Base-by-base conservation (phyloP, 2,797 vertebrate species). In the Gymnocypris eckloni region DNA sequence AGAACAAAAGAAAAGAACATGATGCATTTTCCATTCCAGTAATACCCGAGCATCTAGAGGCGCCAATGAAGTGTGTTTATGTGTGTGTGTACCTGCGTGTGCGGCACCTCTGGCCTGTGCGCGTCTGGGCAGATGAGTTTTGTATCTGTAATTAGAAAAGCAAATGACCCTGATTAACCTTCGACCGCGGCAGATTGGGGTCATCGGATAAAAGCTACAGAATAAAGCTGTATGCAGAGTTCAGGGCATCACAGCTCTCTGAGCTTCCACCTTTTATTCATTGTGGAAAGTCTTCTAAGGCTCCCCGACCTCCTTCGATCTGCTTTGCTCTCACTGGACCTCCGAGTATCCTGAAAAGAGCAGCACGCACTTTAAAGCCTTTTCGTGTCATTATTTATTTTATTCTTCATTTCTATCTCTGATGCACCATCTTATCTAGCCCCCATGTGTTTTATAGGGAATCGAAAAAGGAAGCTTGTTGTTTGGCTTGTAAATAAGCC, bases 131-230 rank as follows among this genome's bases (percentile, higher is more conserved):
- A 79, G 33, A 76, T 73, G 71, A 70, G 77, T 83, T 87, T 79
- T 86, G 79, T 87, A 79, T 87, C 64, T 87, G 84, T 90, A 91
- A 91, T 91, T 91, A 91, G 82, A 88, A 86, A 87, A 88, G 88
- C 84, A 88, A 90, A 86, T 82, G 90, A 89, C 91, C 91, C 83
- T 77, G 87, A 90, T 91, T 91, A 91, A 89, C 91, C 91, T 76
- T 82, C 69, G 61, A 79, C 84, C 86, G 81, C 2, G 45, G 77
- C 81, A 87, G 86, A 90, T 90, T 91, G 89, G 83, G 89, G 89
- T 90, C 87, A 54, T 76, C 64, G 73, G 88, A 91, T 90, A 87
- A 89, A 90, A 90, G 86, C 73, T 70, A 18, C 2, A 13, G 84
- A 87, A 85, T 84, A 85, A 88, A 86, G 83, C 56, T n/a, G 61